Evolutionary conservation across 35 echinoderm and acorn worm species (phyloP).

Genomic region (Lytechinus pictus): DNA sequence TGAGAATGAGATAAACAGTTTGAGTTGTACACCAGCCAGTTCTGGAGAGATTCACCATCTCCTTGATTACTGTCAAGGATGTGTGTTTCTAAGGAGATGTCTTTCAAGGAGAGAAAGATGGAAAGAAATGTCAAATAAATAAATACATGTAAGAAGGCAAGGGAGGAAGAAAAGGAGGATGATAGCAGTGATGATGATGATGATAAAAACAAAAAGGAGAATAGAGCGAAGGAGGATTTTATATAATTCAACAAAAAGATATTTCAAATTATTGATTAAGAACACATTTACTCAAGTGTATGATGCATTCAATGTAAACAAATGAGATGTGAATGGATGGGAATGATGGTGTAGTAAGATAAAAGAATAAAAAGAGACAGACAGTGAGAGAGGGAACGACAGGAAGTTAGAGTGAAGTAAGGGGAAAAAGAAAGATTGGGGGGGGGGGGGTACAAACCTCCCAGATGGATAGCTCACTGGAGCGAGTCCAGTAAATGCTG

Average conservation of each 20-base stretch:
- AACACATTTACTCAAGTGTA: too few species aligned
- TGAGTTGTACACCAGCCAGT: not conserved
- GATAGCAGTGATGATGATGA: not conserved
- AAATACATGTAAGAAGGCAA: not conserved
- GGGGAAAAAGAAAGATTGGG: not conserved
- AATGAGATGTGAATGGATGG: not conserved
- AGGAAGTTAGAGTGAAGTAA: not conserved
- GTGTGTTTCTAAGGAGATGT: too few species aligned
- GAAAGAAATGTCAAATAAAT: not conserved
- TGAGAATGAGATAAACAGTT: constrained; percentile 19
- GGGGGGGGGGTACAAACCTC: not conserved
- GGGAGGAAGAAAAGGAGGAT: not conserved
- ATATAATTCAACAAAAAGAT: too few species aligned
- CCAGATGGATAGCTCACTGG: not conserved
- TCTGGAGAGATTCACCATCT: constrained; percentile 1
- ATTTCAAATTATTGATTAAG: too few species aligned
- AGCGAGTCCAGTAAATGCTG: not conserved
- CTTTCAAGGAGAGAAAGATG: not conserved
- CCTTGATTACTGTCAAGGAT: not conserved
- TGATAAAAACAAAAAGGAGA: too few species aligned
- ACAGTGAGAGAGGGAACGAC: not conserved
- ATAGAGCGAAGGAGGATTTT: too few species aligned
- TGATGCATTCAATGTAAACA: too few species aligned
- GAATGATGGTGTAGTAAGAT: not conserved
- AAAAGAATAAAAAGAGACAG: not conserved